Evolutionary conservation across 2,888 invertebrate species (phyloP), one percentile per base, ranked within the genome.

Genomic region (Beris chalybata): DNA sequence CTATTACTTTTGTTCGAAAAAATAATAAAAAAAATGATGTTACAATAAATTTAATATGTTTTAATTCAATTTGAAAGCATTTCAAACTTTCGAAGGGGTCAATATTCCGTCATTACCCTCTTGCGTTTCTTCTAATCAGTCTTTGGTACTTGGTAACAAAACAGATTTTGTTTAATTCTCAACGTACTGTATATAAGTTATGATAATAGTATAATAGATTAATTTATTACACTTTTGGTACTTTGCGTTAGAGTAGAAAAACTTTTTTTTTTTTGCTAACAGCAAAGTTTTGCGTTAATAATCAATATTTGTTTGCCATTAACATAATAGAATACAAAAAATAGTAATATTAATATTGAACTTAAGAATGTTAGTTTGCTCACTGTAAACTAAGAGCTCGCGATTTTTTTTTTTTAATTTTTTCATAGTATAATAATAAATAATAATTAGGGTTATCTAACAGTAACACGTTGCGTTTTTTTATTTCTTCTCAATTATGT

Each of bases 61-160:
- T 38, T 38, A 38, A 38, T 38, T 38, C 9, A 38, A 38, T 38
- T 38, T 38, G 38, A 38, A 38, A 38, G 38, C 38, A 38, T 7
- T 9, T 38, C 5, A 38, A 38, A 38, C 22, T 22, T 38, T 38
- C 38, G 5, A 38, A 38, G 38, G 38, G 38, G 7, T 38, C 38
- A 38, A 38, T 7, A 38, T 38, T 22, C 52, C 61, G 22, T 38
- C 4, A 30, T 29, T 43, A 50, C 29, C 6, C 50, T 45, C 64
- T 57, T 52, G 57, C 61, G 64, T 52, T 67, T 52, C 44, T 45
- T 66, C 61, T 69, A 69, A 69, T 71, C 71, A 71, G 71, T 71
- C 71, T 71, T 71, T 71, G 71, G 71, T 70, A 69, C 68, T 66
- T 71, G 70, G 70, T 71, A 71, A 70, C 70, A 69, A 70, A 69